phyloP scores from a whole-genome alignment of 2,113 vertebrate species.

The Amphiprion ocellaris region DNA sequence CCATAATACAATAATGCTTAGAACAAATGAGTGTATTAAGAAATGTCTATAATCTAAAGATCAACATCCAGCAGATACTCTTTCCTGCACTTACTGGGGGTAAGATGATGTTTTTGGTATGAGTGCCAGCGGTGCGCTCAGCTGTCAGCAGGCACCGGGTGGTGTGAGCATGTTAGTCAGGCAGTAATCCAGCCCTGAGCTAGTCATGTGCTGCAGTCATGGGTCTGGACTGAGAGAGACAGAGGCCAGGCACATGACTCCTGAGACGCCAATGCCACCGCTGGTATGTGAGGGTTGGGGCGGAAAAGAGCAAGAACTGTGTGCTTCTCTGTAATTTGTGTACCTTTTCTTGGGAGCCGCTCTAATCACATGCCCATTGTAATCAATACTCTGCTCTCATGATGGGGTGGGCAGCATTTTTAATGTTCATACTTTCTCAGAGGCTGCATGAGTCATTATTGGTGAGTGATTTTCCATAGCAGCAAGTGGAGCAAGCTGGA shows the following conservation, averaged over 20 bases:
- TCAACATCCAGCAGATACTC: background rate
- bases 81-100: background rate
- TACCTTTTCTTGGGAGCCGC: background rate
- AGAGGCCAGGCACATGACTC: slow-evolving; percentile 77
- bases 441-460: background rate
- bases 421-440: background rate
- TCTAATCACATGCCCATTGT: background rate
- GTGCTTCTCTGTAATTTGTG: background rate
- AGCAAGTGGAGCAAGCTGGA: background rate
- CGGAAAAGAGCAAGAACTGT: background rate
- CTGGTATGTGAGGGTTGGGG: slow-evolving; percentile 56
- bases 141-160: slow-evolving; percentile 61
- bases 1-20: background rate
- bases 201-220: slow-evolving; percentile 85
- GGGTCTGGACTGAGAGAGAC: slow-evolving; percentile 75
- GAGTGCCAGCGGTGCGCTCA: slow-evolving; percentile 4
- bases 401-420: background rate
- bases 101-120: slow-evolving; percentile 10
- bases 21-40: background rate
- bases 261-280: slow-evolving; percentile 8
- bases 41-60: background rate
- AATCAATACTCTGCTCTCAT: background rate
- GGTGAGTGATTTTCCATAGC: background rate
- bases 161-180: slow-evolving; percentile 60
- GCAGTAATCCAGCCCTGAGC: slow-evolving; percentile 76